Percentiles rank a stretch among this genome's conserved stretches.
These are phyloP conservation scores for Bombus waltoni DNA, from an alignment of 1,140 invertebrate species.

Conservation along the genomic window DNA sequence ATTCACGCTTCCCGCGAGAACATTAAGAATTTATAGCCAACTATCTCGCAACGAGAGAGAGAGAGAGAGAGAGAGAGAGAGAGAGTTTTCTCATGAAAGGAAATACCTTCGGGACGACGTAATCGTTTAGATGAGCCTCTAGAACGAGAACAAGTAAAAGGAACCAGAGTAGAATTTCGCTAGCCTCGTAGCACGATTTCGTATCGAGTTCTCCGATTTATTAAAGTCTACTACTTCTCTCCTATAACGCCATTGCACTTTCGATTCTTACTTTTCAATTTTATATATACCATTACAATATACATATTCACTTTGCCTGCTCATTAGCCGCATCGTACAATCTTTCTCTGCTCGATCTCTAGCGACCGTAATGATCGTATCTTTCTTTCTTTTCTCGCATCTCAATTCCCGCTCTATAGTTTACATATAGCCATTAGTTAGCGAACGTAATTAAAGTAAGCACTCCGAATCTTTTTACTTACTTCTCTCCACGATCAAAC, in stretches of 20 bases:
- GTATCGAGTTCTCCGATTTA: background rate
- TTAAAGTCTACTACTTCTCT: background rate
- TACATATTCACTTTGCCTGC: constrained; percentile 3
- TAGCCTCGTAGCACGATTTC: background rate
- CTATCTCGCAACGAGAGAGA: background rate
- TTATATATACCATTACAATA: background rate
- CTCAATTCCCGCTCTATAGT: background rate
- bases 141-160: background rate
- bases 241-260: background rate
- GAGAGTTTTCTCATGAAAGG: constrained; percentile 12
- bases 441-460: constrained; percentile 17
- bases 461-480: background rate
- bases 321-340: constrained; percentile 32
- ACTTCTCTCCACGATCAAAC: background rate
- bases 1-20: constrained; percentile 3
- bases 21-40: constrained; percentile 26
- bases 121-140: background rate
- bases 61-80: background rate
- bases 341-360: constrained; percentile 8
- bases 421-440: background rate
- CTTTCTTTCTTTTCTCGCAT: background rate
- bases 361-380: background rate
- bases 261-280: constrained; percentile 2
- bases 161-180: background rate
- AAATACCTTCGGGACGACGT: constrained; percentile 30